Percentiles rank a stretch among this genome's conserved stretches.
Evolutionary conservation across 2,113 vertebrate species (phyloP).

Genomic region (Ciconia boyciana): DNA sequence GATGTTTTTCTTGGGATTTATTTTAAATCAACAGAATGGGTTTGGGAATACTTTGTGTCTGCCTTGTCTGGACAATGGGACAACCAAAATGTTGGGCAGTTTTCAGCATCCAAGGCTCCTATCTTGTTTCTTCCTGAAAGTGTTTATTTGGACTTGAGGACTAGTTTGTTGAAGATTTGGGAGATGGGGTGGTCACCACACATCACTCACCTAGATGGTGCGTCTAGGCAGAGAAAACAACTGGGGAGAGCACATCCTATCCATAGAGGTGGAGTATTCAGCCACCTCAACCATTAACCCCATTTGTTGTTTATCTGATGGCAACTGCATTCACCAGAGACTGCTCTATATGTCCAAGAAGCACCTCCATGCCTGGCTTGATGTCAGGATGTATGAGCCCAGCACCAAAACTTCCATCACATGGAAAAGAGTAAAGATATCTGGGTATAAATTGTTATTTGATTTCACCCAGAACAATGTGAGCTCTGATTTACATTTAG

Average conservation of each 20-base stretch:
- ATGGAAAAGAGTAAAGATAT: not conserved
- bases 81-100: not conserved
- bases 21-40: slow-evolving; percentile 1
- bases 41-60: not conserved
- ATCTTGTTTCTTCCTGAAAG: not conserved
- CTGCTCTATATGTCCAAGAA: not conserved
- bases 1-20: slow-evolving; percentile 13
- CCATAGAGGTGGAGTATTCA: not conserved
- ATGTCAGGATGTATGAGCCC: not conserved
- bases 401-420: not conserved
- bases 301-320: not conserved
- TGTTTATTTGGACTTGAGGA: not conserved
- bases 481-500: not conserved
- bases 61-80: not conserved
- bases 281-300: not conserved
- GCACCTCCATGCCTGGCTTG: not conserved
- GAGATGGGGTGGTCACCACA: not conserved
- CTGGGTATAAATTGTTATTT: not conserved
- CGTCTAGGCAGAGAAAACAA: not conserved
- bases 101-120: not conserved
- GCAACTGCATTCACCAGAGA: not conserved
- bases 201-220: not conserved
- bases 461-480: fast-evolving
- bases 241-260: not conserved
- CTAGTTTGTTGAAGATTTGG: not conserved